Evolutionary conservation across 2,888 invertebrate genomes (phyloP).

Genomic region (Drosophila macrospina): DNA sequence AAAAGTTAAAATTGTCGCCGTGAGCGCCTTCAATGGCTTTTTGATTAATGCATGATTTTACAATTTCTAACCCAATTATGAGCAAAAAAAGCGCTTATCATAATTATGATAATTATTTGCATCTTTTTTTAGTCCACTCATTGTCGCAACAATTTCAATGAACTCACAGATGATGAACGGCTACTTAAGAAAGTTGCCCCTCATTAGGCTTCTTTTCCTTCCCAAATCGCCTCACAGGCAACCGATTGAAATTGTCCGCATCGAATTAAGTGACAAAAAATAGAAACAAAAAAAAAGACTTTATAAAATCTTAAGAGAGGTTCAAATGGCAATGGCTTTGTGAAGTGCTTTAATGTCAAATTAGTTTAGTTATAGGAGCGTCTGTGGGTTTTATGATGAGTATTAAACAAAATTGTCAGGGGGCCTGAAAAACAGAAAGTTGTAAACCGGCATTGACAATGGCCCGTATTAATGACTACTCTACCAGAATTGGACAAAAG

Average conservation of each 20-base stretch:
- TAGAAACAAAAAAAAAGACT: neutral
- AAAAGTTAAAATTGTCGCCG: conserved; percentile 61
- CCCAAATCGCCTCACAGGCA: conserved; percentile 11
- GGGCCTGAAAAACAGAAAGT: conserved; percentile 72
- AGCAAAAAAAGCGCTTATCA: conserved; percentile 39
- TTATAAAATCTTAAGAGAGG: conserved; percentile 37
- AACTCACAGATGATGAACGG: conserved; percentile 45
- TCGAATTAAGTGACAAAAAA: conserved; percentile 46
- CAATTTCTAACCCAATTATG: conserved; percentile 70
- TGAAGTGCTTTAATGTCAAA: conserved; percentile 45
- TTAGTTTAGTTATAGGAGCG: conserved; percentile 42
- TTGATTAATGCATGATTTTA: conserved; percentile 75
- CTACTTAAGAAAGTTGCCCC: conserved; percentile 60
- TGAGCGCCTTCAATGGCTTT: conserved; percentile 68
- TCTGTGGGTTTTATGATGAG: conserved; percentile 39
- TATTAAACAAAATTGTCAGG: conserved; percentile 66
- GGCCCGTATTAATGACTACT: conserved; percentile 64
- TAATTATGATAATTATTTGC: conserved; percentile 69
- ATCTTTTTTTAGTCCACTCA: conserved; percentile 60
- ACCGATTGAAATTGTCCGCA: conserved; percentile 30
- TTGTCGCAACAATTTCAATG: conserved; percentile 65
- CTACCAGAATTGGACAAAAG: conserved; percentile 68
- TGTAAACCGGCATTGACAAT: conserved; percentile 62
- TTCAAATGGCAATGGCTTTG: conserved; percentile 68
- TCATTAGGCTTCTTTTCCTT: conserved; percentile 54